A percentile compares a stretch with the other conserved stretches of the same genome.
Conservation (phyloP, 53 echinoderm and acorn worm species). For the Holothuria leucospilota region DNA sequence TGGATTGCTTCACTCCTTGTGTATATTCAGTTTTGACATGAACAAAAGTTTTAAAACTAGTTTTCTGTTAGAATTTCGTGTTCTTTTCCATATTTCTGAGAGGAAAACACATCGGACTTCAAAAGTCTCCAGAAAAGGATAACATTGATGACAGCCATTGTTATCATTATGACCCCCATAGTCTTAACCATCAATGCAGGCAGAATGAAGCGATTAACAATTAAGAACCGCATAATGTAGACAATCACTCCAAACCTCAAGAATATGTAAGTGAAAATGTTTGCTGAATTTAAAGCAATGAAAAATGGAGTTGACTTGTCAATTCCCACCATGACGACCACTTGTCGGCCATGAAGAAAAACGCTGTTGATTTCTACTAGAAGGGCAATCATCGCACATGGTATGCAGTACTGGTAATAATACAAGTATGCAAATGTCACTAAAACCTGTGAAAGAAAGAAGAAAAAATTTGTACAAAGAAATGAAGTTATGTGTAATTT, state of each 20-base stretch:
- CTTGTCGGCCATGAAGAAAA: constrained; percentile 85
- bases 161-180: constrained; percentile 32
- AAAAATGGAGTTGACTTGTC: constrained; percentile 60
- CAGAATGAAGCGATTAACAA: constrained; percentile 22
- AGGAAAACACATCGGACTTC: constrained; percentile 40
- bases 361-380: constrained; percentile 83
- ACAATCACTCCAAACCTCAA: constrained; percentile 71
- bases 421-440: constrained; percentile 49
- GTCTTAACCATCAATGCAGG: constrained; percentile 7
- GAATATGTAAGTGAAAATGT: constrained; percentile 67
- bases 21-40: too few relatives aligned
- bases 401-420: constrained; percentile 57
- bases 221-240: constrained; percentile 59
- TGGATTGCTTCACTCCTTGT: too few relatives aligned
- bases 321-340: constrained; percentile 69
- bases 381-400: constrained; percentile 72
- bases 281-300: constrained; percentile 51
- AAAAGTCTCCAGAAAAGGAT: constrained; percentile 65
- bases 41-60: neutral
- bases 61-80: neutral
- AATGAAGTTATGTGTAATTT: too few relatives aligned
- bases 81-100: neutral
- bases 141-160: constrained; percentile 67
- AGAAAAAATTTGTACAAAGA: neutral
- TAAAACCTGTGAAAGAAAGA: constrained; percentile 38